Evolutionary conservation across 2,888 invertebrate species (phyloP).

Genomic region (Phania funesta): DNA sequence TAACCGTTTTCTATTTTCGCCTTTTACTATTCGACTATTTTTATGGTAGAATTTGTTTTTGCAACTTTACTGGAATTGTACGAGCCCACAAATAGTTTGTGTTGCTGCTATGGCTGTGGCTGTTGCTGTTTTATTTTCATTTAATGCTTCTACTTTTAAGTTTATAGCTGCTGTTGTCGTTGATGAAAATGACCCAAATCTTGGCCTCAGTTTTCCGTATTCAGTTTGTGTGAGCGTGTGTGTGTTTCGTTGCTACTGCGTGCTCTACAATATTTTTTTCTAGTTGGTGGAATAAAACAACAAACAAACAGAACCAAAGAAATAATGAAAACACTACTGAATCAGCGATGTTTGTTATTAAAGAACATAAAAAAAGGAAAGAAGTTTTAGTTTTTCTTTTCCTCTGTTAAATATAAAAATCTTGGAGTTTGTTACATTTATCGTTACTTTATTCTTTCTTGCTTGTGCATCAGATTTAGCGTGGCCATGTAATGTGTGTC

Average conservation of each 20-base stretch:
- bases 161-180: constrained; percentile 71
- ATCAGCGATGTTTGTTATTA: constrained; percentile 55
- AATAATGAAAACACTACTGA: constrained; percentile 33
- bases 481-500: constrained; percentile 44
- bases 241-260: constrained; percentile 4
- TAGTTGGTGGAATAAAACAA: constrained; percentile 34
- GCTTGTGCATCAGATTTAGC: constrained; percentile 32
- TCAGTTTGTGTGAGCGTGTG: constrained; percentile 39
- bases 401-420: constrained; percentile 22
- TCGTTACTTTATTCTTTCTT: constrained; percentile 8
- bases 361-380: not conserved
- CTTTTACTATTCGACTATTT: constrained; percentile 53
- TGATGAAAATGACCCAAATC: constrained; percentile 76
- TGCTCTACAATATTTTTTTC: constrained; percentile 19
- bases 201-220: constrained; percentile 62
- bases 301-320: constrained; percentile 1
- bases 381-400: constrained; percentile 17
- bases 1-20: constrained; percentile 67
- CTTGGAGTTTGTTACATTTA: constrained; percentile 23
- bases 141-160: constrained; percentile 60
- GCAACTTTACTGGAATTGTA: constrained; percentile 10
- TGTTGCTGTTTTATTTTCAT: constrained; percentile 51
- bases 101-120: constrained; percentile 57
- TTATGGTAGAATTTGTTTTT: constrained; percentile 58
- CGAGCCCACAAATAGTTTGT: constrained; percentile 19